Percentiles rank a stretch among this genome's conserved stretches.
Evolutionary conservation across 2,113 vertebrate species (phyloP).

Genomic region (Natator depressus): DNA sequence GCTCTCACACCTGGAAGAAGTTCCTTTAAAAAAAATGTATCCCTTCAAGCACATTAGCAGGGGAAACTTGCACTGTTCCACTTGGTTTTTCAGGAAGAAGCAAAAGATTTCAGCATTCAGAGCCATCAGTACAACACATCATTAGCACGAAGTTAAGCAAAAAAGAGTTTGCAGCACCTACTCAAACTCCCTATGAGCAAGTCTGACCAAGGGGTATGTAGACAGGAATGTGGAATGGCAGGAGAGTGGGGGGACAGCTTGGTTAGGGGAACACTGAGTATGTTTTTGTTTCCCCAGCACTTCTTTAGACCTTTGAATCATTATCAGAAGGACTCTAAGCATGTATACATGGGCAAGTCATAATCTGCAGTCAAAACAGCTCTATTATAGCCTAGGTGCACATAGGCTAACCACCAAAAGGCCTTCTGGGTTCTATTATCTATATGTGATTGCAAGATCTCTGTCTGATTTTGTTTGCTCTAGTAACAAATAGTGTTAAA

Average conservation of each 20-base stretch:
- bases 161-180: background rate
- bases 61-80: too few relatives aligned
- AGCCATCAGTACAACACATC: too few relatives aligned
- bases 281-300: background rate
- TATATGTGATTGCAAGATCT: background rate
- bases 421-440: accelerated
- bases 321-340: background rate
- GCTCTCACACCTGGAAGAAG: too few relatives aligned
- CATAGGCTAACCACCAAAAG: background rate
- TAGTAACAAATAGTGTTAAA: background rate
- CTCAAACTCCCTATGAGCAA: too few relatives aligned
- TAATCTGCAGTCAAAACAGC: background rate
- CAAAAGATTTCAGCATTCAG: too few relatives aligned
- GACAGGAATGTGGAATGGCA: too few relatives aligned
- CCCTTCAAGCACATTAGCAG: too few relatives aligned
- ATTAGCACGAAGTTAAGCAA: background rate
- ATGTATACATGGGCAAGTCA: accelerated
- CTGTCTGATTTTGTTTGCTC: background rate
- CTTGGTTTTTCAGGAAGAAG: too few relatives aligned
- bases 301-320: accelerated
- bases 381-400: background rate
- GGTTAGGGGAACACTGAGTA: background rate
- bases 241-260: too few relatives aligned
- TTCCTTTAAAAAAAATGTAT: too few relatives aligned
- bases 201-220: too few relatives aligned